Base-by-base conservation (phyloP, 2,888 invertebrate species). In the Lamellibrachia satsuma region DNA sequence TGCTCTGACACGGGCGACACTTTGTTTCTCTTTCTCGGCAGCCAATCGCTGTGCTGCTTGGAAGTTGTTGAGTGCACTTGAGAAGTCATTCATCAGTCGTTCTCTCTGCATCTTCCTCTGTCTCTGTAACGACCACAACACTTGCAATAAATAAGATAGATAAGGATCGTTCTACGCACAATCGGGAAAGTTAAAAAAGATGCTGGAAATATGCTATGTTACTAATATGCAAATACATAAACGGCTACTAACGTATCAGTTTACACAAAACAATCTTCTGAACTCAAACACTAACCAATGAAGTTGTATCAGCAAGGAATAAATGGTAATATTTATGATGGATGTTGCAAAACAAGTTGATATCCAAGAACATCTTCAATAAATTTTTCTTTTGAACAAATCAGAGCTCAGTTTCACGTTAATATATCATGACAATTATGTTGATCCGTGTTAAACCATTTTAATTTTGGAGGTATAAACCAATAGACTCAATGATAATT, bases 71-170 rank as follows among this genome's bases (percentile, higher is more conserved):
- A 99, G 97, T 0, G 98, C 98, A 94, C 98, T 97, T 94, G 98
- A 98, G 96, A 99, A 99, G 96, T 99, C 99, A 96, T 99, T 98
- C 93, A 98, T 98, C 93, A 99, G 97, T 90, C 99, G 97, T 96
- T 99, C 99, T 94, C 98, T 97, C 95, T 98, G 98, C 97, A 99
- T 98, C 96, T 98, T 98, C 96, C 98, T 97, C 95, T 98, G 98
- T 94, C 98, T 97, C 97, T 98, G 97, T 15, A 93, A 91, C 39
- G 90, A 90, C 11, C 8, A 91, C 27, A 93, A 93, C n/a, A 75
- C 75, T 2, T 2, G 75, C n/a, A n/a, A 75, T 75, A 75, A 0
- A 15, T 6, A 15, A 75, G 75, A n/a, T 22, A 90, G 52, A 92
- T 22, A 4, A 57, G 52, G 27, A 55, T 91, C 52, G 52, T 51